phyloP scores from a whole-genome alignment of 2,888 invertebrate species.

The Conomelus anceps region DNA sequence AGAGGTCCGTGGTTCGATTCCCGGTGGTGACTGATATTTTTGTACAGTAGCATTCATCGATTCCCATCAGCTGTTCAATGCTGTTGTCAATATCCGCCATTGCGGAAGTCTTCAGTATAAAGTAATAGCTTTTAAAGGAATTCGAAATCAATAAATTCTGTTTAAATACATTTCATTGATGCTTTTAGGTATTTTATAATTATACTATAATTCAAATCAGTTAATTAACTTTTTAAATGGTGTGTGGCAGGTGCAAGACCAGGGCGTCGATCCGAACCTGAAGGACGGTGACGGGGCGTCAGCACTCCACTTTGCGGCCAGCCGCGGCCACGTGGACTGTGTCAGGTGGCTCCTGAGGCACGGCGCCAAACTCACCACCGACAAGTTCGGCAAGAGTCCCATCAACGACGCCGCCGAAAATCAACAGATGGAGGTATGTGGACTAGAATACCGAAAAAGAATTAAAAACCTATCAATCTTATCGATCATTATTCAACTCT shows the following conservation, averaged over 20 bases:
- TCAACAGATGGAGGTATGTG: slow-evolving; percentile 73
- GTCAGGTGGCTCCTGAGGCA: slow-evolving; percentile 75
- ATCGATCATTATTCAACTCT: neutral
- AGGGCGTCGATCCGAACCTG: slow-evolving; percentile 76
- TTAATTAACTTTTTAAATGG: too few relatives aligned
- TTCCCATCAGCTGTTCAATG: too few relatives aligned
- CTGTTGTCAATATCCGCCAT: too few relatives aligned
- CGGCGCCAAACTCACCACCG: slow-evolving; percentile 71
- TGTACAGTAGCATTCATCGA: too few relatives aligned
- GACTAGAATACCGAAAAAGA: neutral
- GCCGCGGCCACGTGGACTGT: slow-evolving; percentile 71
- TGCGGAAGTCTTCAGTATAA: too few relatives aligned
- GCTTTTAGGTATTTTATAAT: too few relatives aligned
- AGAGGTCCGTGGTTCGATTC: too few relatives aligned
- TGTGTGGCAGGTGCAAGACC: slow-evolving; percentile 63
- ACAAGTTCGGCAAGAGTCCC: slow-evolving; percentile 83
- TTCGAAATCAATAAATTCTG: too few relatives aligned
- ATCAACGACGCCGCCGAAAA: slow-evolving; percentile 88
- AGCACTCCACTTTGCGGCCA: slow-evolving; percentile 82
- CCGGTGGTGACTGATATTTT: too few relatives aligned
- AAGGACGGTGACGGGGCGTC: slow-evolving; percentile 84
- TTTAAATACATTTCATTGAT: neutral
- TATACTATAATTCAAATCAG: too few relatives aligned
- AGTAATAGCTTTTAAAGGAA: too few relatives aligned
- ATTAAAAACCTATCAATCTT: neutral